These are phyloP conservation scores for Heterotilapia buettikoferi DNA, from an alignment of 2,113 vertebrate species.

Conservation along the genomic window DNA sequence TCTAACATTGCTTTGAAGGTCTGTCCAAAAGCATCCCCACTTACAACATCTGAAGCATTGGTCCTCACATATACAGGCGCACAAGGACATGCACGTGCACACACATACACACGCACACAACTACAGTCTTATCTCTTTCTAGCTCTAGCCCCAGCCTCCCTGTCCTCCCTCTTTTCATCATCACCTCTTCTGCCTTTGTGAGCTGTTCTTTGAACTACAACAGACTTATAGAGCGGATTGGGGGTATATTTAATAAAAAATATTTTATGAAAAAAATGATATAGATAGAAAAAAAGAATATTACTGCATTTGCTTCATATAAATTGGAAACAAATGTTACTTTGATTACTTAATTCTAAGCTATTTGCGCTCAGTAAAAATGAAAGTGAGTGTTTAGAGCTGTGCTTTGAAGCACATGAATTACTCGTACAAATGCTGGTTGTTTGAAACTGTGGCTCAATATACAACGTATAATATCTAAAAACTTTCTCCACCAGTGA, in stretches of 20 bases:
- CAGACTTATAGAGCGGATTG: rapidly evolving
- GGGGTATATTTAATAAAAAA: not conserved
- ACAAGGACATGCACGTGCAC: not conserved
- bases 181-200: not conserved
- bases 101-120: not conserved
- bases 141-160: not conserved
- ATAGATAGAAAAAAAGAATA: not conserved
- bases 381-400: not conserved
- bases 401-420: not conserved
- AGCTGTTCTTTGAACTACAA: not conserved
- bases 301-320: not conserved
- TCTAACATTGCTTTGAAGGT: not conserved
- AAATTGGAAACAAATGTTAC: not conserved
- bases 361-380: not conserved
- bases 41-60: not conserved
- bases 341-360: not conserved
- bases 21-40: not conserved
- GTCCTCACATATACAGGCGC: not conserved
- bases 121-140: not conserved
- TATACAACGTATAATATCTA: not conserved
- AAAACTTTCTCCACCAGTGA: not conserved
- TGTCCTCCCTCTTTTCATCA: not conserved
- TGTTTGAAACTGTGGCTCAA: not conserved
- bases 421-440: not conserved
- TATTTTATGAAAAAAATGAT: not conserved